Conservation (phyloP, 2,113 vertebrate genomes). For the Neopipo cinnamomea region DNA sequence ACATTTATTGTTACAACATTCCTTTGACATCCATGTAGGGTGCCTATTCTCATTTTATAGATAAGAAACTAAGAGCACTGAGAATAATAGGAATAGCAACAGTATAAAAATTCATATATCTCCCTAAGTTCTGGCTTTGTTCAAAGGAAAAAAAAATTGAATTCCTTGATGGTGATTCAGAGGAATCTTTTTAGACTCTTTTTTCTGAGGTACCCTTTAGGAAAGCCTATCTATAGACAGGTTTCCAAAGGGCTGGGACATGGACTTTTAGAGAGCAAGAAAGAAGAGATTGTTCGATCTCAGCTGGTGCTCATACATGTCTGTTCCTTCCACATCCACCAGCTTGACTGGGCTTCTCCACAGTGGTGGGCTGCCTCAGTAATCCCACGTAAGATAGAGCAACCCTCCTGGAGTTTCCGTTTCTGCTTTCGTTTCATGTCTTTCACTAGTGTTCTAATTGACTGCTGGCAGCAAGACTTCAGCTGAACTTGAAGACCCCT, state of each 20-base stretch:
- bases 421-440: neutral
- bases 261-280: neutral
- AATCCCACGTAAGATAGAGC: neutral
- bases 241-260: neutral
- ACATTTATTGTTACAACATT: neutral
- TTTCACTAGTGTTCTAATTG: neutral
- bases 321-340: neutral
- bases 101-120: neutral
- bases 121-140: neutral
- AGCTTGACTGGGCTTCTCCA: neutral
- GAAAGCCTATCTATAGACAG: neutral
- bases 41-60: neutral
- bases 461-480: neutral
- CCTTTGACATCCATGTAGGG: neutral
- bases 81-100: neutral
- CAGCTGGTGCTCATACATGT: neutral
- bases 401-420: accelerated
- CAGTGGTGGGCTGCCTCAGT: neutral
- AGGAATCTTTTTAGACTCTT: neutral
- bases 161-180: neutral
- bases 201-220: neutral
- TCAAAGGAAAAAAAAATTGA: neutral
- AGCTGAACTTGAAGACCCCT: neutral
- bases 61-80: neutral
- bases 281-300: neutral